phyloP scores from a whole-genome alignment of 2,113 vertebrate genomes.

The Centrocercus urophasianus region DNA sequence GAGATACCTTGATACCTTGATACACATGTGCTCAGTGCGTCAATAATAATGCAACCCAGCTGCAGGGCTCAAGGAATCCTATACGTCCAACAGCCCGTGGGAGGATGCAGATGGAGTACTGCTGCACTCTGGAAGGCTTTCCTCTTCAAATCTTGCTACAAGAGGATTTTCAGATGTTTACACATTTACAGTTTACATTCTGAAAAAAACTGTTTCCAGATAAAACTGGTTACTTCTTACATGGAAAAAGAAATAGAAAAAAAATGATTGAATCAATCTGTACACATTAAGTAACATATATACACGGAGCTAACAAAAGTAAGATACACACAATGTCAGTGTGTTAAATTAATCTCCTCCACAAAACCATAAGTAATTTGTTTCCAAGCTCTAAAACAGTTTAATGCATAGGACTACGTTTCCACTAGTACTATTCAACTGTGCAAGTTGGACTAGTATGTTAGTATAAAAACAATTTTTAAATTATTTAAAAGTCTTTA shows the following conservation, averaged over 20 bases:
- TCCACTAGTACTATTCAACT: not conserved
- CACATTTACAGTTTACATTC: not conserved
- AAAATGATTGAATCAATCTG: not conserved
- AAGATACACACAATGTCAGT: not conserved
- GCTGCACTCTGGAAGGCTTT: not conserved
- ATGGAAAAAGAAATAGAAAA: slow-evolving; percentile 15
- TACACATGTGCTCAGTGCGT: slow-evolving; percentile 16
- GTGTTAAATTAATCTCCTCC: not conserved
- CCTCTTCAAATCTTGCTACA: slow-evolving; percentile 16
- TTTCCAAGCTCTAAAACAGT: not conserved
- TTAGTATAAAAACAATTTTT: not conserved
- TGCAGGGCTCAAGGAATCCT: not conserved
- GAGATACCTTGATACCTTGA: not conserved
- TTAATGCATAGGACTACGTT: not conserved
- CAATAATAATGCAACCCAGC: not conserved
- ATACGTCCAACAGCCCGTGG: not conserved
- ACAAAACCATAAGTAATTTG: not conserved
- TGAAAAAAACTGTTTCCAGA: not conserved
- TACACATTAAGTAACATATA: not conserved
- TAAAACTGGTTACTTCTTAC: not conserved
- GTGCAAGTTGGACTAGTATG: rapidly evolving
- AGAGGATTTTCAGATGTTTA: slow-evolving; percentile 42
- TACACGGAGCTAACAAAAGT: not conserved
- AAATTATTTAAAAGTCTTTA: not conserved
- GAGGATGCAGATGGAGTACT: not conserved